Conservation (phyloP, 2,797 vertebrate genomes). For the Xenops minutus region DNA sequence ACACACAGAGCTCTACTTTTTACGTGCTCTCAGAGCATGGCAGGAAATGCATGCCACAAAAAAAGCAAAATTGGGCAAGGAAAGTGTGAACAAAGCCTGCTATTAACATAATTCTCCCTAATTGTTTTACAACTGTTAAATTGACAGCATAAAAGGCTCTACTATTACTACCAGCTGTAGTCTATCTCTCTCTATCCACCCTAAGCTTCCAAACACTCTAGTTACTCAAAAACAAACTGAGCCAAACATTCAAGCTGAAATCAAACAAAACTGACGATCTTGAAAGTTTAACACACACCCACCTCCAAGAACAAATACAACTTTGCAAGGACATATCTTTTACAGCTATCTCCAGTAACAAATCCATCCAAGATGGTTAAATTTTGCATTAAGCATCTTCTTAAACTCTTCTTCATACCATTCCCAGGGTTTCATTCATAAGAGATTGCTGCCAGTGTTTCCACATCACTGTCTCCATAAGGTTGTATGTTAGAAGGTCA, state of each 20-base stretch:
- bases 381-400: background rate
- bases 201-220: slow-evolving; percentile 33
- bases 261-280: background rate
- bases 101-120: slow-evolving; percentile 61
- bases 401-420: background rate
- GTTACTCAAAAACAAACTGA: slow-evolving; percentile 10
- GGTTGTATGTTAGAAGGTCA: background rate
- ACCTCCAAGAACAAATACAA: background rate
- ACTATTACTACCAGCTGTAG: slow-evolving; percentile 52
- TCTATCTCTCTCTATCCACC: background rate
- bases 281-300: background rate
- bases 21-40: background rate
- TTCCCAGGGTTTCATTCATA: background rate
- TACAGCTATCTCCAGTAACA: background rate
- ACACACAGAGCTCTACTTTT: slow-evolving; percentile 44
- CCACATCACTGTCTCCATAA: background rate
- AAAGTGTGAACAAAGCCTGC: slow-evolving; percentile 47
- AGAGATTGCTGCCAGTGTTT: background rate
- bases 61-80: background rate
- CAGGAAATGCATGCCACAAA: background rate
- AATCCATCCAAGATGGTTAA: background rate
- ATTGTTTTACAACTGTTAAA: slow-evolving; percentile 66
- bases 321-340: background rate
- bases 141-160: slow-evolving; percentile 38
- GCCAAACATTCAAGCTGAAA: background rate